Conservation (phyloP, 2,113 vertebrate genomes). For the Poeciliopsis occidentalis region DNA sequence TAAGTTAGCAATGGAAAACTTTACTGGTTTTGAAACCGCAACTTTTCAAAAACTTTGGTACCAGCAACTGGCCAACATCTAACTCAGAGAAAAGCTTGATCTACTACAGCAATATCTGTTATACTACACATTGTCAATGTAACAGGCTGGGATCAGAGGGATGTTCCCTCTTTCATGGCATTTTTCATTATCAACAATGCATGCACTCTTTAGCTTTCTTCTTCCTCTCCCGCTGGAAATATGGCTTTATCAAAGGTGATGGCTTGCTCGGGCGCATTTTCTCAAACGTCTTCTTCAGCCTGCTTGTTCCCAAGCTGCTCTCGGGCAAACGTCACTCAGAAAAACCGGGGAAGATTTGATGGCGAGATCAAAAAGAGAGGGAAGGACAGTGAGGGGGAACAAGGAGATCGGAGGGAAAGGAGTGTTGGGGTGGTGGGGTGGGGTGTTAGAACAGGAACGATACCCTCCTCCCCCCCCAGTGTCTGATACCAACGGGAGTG, state of each 20-base stretch:
- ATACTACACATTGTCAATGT: conserved; percentile 57
- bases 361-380: conserved; percentile 80
- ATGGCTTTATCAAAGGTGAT: conserved; percentile 79
- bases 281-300: conserved; percentile 75
- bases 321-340: conserved; percentile 73
- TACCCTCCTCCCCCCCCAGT: conserved; percentile 54
- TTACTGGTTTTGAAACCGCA: not conserved
- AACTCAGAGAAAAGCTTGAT: conserved; percentile 54
- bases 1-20: not conserved
- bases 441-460: conserved; percentile 6
- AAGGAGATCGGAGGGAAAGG: not conserved
- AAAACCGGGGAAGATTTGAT: conserved; percentile 75
- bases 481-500: conserved; percentile 35
- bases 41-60: not conserved
- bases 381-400: conserved; percentile 57
- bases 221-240: conserved; percentile 63
- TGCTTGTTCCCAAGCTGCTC: conserved; percentile 68
- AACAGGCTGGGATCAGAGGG: conserved; percentile 70
- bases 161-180: conserved; percentile 51
- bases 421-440: not conserved
- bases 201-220: conserved; percentile 66
- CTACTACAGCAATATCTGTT: conserved; percentile 50
- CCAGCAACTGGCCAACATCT: not conserved
- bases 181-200: conserved; percentile 74
- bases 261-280: conserved; percentile 77